phyloP scores from a whole-genome alignment of 2,113 vertebrate genomes.

The Alligator mississippiensis region DNA sequence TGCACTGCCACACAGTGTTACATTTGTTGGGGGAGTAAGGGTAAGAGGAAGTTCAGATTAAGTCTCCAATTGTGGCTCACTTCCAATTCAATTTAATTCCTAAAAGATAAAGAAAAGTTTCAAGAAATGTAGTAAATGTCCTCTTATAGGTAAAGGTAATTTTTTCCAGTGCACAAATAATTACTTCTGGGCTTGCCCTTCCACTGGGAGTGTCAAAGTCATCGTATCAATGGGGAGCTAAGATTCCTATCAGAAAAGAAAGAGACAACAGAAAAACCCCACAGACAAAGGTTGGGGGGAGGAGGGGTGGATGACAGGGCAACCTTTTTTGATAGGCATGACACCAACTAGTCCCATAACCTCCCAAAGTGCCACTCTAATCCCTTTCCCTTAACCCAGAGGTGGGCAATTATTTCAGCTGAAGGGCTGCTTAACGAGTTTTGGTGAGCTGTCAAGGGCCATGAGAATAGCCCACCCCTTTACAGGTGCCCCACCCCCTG shows the following conservation, averaged over 20 bases:
- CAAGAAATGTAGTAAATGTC: neutral
- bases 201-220: neutral
- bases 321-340: no score
- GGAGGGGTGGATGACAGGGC: no score
- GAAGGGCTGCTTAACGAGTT: no score
- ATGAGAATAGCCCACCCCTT: no score
- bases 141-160: neutral
- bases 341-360: no score
- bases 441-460: no score
- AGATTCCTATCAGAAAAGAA: neutral
- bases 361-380: no score
- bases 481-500: no score
- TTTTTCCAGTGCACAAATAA: conserved; percentile 21
- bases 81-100: conserved; percentile 39
- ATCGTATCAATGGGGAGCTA: neutral
- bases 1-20: neutral
- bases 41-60: conserved; percentile 21
- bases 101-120: conserved; percentile 42
- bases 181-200: neutral
- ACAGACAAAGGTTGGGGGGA: neutral
- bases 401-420: no score
- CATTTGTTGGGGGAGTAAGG: neutral
- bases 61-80: neutral
- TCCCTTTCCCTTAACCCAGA: no score
- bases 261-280: neutral